Evolutionary conservation across 1,140 invertebrate genomes (phyloP), one percentile per base, ranked within the genome.

Genomic region (Forficula auricularia): DNA sequence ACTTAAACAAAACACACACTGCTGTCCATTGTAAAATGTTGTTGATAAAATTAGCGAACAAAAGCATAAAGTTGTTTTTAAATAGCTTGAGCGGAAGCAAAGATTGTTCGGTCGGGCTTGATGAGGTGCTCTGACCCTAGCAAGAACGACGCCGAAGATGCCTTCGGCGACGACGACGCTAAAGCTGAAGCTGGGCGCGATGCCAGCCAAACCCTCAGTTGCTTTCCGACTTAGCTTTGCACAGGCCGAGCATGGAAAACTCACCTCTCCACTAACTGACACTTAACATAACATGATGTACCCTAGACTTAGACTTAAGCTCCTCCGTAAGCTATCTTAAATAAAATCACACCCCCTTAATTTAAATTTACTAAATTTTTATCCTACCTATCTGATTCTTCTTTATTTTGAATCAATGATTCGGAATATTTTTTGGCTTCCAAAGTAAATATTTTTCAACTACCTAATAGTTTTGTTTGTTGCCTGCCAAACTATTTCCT

Each of bases 121-220:
- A 12, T 19, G 9, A 8, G 33, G 34, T 40, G 35, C 30, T 38
- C 2, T 43, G 33, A 42, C 40, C 45, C 19, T 16, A 37, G 22
- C 22, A 27, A 27, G 22, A 27, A 10, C 22, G 10, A 27, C 22
- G n/a, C n/a, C n/a, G n/a, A n/a, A n/a, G n/a, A n/a, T n/a, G n/a
- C n/a, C n/a, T n/a, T n/a, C n/a, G n/a, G n/a, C n/a, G n/a, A n/a
- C n/a, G n/a, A n/a, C n/a, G n/a, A n/a, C n/a, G n/a, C n/a, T n/a
- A n/a, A n/a, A n/a, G n/a, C n/a, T n/a, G n/a, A n/a, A n/a, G 9
- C 31, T 15, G 34, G 45, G 45, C 45, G 30, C 6, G 3, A n/a
- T 45, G 47, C 47, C 47, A 48, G 32, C 12, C 33, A 22, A 36
- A 32, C 13, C 22, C 27, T 48, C 47, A 48, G 40, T 48, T 48